These are phyloP conservation scores for Falcaria lacertinaria DNA, from an alignment of 2,888 invertebrate genomes.

Conservation along the genomic window DNA sequence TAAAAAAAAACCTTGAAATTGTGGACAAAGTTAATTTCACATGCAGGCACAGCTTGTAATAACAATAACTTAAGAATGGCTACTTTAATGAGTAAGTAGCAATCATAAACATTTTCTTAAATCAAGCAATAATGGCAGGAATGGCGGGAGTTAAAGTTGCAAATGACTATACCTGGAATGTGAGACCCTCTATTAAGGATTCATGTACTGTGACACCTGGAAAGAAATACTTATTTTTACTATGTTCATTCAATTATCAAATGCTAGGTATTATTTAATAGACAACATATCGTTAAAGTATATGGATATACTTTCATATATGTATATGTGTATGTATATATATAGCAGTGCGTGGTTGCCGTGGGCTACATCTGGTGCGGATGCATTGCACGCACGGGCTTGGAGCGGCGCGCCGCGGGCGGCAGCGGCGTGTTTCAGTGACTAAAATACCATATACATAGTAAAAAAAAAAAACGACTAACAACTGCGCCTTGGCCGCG, in stretches of 20 bases:
- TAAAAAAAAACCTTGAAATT: no score
- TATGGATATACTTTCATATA: no score
- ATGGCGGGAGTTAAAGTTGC: neutral
- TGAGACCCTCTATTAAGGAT: constrained; percentile 61
- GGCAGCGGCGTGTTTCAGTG: constrained; percentile 6
- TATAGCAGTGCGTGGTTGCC: no score
- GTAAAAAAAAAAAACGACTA: constrained; percentile 40
- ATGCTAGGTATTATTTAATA: no score
- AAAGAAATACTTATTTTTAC: constrained; percentile 22
- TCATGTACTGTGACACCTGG: constrained; percentile 63
- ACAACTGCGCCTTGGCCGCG: constrained; percentile 43
- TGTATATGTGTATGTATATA: no score
- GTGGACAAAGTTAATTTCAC: no score
- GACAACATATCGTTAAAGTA: no score
- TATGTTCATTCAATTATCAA: neutral
- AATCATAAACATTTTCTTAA: no score
- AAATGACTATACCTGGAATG: constrained; percentile 53
- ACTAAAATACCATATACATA: constrained; percentile 38
- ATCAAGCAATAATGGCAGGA: neutral
- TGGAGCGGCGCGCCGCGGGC: constrained; percentile 1
- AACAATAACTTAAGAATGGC: no score
- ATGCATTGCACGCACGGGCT: neutral
- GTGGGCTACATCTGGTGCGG: constrained; percentile 13
- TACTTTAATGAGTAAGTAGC: no score
- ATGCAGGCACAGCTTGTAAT: no score